Conservation (phyloP, 1,140 invertebrate species). For the Sipha flava region DNA sequence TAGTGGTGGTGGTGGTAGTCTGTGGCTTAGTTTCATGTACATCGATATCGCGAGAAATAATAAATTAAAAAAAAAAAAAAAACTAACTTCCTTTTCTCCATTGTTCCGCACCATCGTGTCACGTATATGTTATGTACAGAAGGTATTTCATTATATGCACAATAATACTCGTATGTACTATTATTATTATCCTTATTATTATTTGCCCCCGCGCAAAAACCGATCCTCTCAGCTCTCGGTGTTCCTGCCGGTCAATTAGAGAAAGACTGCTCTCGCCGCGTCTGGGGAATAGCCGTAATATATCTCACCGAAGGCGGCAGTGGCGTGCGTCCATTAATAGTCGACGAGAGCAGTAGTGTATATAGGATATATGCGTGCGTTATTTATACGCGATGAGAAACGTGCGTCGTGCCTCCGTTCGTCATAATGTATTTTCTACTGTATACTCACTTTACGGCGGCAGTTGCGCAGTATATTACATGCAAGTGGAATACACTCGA, state of each 20-base stretch:
- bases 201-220: background rate
- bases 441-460: background rate
- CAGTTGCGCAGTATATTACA: too few relatives aligned
- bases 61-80: too few relatives aligned
- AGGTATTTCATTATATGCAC: too few relatives aligned
- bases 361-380: background rate
- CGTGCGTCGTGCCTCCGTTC: background rate
- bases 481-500: too few relatives aligned
- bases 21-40: background rate
- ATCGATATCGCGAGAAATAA: background rate
- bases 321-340: background rate
- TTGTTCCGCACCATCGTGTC: background rate
- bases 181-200: background rate
- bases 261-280: background rate
- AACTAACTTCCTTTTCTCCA: background rate
- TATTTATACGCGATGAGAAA: constrained; percentile 1
- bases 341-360: background rate
- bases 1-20: too few relatives aligned
- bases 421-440: background rate
- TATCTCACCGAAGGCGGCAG: background rate
- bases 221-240: background rate
- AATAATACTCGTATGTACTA: too few relatives aligned
- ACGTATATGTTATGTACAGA: too few relatives aligned
- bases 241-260: background rate
- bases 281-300: background rate